Evolutionary conservation across 2,888 invertebrate species (phyloP).

Genomic region (Nomada flava): DNA sequence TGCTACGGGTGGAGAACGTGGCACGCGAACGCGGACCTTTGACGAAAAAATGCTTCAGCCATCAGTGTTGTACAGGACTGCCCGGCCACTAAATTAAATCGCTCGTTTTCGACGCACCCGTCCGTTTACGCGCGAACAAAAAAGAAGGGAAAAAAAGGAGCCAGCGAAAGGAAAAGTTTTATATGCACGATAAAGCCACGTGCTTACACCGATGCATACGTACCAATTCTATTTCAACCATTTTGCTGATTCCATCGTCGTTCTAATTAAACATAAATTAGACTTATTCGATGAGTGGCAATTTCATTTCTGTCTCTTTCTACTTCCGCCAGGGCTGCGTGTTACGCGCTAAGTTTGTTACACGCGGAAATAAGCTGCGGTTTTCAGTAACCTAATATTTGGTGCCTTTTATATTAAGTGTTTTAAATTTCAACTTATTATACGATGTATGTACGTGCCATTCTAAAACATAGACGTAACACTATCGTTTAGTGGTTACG

Average conservation of each 20-base stretch:
- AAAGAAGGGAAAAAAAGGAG: constrained; percentile 30
- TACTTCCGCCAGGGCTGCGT: too few relatives aligned
- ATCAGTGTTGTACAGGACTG: constrained; percentile 59
- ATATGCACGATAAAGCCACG: constrained; percentile 31
- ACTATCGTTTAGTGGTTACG: too few relatives aligned
- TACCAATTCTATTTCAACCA: constrained; percentile 39
- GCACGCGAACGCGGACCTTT: constrained; percentile 51
- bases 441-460: too few relatives aligned
- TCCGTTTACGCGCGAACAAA: constrained; percentile 55
- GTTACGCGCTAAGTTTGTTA: too few relatives aligned
- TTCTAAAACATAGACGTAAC: too few relatives aligned
- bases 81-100: constrained; percentile 68
- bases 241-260: constrained; percentile 16
- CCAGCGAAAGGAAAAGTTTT: constrained; percentile 42
- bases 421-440: too few relatives aligned
- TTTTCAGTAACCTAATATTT: too few relatives aligned
- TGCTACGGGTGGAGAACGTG: constrained; percentile 3
- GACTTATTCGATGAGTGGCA: too few relatives aligned
- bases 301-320: too few relatives aligned
- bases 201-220: constrained; percentile 27
- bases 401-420: too few relatives aligned
- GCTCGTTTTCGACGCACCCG: constrained; percentile 67
- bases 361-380: too few relatives aligned
- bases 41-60: constrained; percentile 68
- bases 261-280: too few relatives aligned